These are phyloP conservation scores for Zophobas morio DNA, from an alignment of 1,140 invertebrate genomes.

Conservation along the genomic window DNA sequence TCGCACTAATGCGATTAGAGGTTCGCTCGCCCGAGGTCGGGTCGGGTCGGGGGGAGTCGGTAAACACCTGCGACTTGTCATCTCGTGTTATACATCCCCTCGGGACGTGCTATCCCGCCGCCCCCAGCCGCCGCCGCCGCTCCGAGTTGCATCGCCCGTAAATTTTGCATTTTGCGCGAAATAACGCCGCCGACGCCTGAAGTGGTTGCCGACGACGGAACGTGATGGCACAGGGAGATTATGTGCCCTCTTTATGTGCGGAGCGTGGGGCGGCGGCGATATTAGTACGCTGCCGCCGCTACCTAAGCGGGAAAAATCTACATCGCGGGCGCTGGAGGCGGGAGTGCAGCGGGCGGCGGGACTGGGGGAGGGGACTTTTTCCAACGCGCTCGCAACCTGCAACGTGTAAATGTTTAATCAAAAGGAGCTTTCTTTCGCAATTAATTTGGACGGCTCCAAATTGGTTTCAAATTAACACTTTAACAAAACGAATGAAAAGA, in stretches of 20 bases:
- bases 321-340: slow-evolving; percentile 22
- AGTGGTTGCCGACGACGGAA: slow-evolving; percentile 41
- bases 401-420: no score
- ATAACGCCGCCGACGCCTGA: slow-evolving; percentile 32
- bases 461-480: no score
- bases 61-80: slow-evolving; percentile 50
- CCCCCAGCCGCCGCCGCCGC: slow-evolving; percentile 22
- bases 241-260: slow-evolving; percentile 44
- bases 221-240: slow-evolving; percentile 44
- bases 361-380: neutral
- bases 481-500: no score
- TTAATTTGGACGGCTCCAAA: no score
- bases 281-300: slow-evolving; percentile 14
- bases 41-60: slow-evolving; percentile 33
- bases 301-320: slow-evolving; percentile 33
- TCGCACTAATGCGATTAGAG: slow-evolving; percentile 51
- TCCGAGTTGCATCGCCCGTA: slow-evolving; percentile 30
- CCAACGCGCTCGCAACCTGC: neutral
- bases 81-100: slow-evolving; percentile 44
- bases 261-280: slow-evolving; percentile 23
- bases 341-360: neutral
- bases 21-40: slow-evolving; percentile 47
- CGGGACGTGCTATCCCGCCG: slow-evolving; percentile 35
- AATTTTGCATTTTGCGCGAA: slow-evolving; percentile 45
- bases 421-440: no score